phyloP scores from a whole-genome alignment of 2,888 invertebrate species.

The Chrysodeixis includens region DNA sequence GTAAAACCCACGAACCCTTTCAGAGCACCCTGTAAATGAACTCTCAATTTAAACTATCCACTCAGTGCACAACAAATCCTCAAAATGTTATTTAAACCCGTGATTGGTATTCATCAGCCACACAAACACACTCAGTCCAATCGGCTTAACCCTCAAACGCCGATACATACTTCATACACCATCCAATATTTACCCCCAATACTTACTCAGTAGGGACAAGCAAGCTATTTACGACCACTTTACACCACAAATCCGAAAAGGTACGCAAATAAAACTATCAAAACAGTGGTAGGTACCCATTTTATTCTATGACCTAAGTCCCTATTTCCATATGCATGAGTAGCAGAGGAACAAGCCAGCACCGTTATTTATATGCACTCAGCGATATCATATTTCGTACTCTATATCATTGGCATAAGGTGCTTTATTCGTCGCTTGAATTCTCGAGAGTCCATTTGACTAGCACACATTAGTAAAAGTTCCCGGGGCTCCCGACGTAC shows the following conservation, averaged over 20 bases:
- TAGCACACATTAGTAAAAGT: slow-evolving; percentile 88
- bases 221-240: slow-evolving; percentile 55
- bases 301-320: slow-evolving; percentile 82
- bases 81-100: slow-evolving; percentile 48
- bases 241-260: slow-evolving; percentile 61
- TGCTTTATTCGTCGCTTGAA: slow-evolving; percentile 72
- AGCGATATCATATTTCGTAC: slow-evolving; percentile 68
- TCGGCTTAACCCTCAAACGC: slow-evolving; percentile 5
- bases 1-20: background rate
- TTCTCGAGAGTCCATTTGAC: slow-evolving; percentile 87
- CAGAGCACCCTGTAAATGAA: background rate
- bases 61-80: background rate
- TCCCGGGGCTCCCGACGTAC: slow-evolving; percentile 75
- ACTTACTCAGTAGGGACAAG: slow-evolving; percentile 43
- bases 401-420: slow-evolving; percentile 70
- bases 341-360: slow-evolving; percentile 71
- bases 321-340: slow-evolving; percentile 88
- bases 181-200: slow-evolving; percentile 50
- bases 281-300: slow-evolving; percentile 60
- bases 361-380: slow-evolving; percentile 70
- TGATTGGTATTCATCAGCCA: slow-evolving; percentile 53
- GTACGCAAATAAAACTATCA: slow-evolving; percentile 67
- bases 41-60: background rate
- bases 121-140: slow-evolving; percentile 13
- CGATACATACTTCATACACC: slow-evolving; percentile 31